Conservation (phyloP, 2,113 vertebrate species). For the Willisornis vidua region DNA sequence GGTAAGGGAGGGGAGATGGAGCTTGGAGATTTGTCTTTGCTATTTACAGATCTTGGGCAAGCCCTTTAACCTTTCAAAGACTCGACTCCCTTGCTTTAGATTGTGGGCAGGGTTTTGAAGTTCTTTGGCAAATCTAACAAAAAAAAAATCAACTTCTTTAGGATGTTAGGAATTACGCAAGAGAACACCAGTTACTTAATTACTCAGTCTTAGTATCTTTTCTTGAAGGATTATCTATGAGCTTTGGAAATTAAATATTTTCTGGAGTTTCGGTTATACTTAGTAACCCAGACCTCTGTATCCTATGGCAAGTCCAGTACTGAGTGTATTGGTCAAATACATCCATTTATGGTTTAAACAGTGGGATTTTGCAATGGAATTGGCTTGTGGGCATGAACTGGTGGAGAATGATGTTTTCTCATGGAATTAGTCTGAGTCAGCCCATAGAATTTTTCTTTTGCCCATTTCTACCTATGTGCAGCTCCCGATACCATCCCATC, state of each 20-base stretch:
- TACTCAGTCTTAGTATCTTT: background rate
- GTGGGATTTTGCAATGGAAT: background rate
- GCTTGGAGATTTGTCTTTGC: background rate
- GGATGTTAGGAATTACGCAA: background rate
- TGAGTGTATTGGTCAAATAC: background rate
- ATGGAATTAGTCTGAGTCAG: background rate
- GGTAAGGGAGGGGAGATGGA: background rate
- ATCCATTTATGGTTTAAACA: background rate
- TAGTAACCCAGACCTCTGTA: background rate
- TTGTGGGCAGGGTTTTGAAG: background rate
- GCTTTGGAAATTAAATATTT: background rate
- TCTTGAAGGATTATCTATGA: background rate
- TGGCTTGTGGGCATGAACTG: background rate
- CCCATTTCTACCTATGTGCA: background rate
- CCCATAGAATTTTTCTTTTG: background rate
- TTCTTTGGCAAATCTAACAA: background rate
- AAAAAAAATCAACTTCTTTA: background rate
- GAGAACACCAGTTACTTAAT: background rate
- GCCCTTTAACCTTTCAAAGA: background rate
- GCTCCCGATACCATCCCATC: background rate
- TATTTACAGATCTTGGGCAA: constrained; percentile 23
- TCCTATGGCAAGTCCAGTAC: background rate
- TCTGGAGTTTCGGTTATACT: background rate
- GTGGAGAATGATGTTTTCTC: background rate
- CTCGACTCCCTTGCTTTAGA: background rate